phyloP scores from a whole-genome alignment of 2,113 vertebrate species.

The Macrotis lagotis region DNA sequence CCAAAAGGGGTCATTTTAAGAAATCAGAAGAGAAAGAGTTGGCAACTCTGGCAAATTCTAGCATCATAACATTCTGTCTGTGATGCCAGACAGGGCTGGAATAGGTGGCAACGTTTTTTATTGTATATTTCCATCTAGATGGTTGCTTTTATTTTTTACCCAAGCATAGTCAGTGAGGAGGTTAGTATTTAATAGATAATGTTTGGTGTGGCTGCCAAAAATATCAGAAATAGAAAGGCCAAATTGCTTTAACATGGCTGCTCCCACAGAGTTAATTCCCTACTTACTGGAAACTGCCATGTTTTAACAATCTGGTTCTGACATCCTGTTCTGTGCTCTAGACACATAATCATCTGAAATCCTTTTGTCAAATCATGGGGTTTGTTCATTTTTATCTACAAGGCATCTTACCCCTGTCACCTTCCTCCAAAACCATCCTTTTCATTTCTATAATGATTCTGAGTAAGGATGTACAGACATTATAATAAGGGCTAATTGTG shows the following conservation, averaged over 20 bases:
- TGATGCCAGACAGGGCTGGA: background rate
- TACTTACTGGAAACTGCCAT: background rate
- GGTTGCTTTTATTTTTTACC: background rate
- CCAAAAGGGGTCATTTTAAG: conserved; percentile 36
- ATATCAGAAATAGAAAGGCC: background rate
- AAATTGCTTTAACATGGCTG: background rate
- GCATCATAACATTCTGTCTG: background rate
- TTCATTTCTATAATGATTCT: conserved; percentile 5
- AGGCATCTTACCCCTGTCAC: background rate
- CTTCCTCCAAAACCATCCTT: background rate
- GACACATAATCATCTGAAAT: conserved; percentile 1
- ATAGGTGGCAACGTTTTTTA: background rate
- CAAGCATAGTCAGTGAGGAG: conserved; percentile 1
- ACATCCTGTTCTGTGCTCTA: background rate
- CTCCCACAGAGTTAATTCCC: background rate
- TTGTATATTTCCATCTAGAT: background rate
- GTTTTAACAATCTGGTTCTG: background rate
- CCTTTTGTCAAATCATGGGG: background rate
- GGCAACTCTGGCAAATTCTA: background rate
- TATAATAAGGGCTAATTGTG: background rate
- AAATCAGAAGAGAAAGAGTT: conserved; percentile 18
- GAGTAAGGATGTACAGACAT: background rate
- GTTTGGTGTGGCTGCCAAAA: conserved; percentile 4
- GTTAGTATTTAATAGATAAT: conserved; percentile 33
- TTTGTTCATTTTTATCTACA: background rate